phyloP scores from a whole-genome alignment of 2,797 vertebrate species.

The Gymnothorax reevesii region DNA sequence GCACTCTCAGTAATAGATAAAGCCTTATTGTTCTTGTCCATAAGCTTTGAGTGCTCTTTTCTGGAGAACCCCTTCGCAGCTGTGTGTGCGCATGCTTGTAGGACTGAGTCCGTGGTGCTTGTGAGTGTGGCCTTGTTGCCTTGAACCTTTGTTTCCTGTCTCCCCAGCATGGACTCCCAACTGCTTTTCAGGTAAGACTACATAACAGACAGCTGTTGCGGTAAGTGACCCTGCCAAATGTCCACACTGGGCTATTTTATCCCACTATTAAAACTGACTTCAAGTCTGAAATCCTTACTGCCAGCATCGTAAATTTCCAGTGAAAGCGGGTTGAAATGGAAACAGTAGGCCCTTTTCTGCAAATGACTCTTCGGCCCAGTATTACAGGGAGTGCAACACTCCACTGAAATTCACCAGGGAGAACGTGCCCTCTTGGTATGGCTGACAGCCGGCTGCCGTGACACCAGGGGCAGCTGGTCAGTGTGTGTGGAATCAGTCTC shows the following conservation, averaged over 20 bases:
- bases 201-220: conserved; percentile 19
- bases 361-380: background rate
- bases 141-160: background rate
- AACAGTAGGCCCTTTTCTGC: conserved; percentile 35
- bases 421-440: conserved; percentile 21
- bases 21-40: background rate
- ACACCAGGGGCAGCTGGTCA: background rate
- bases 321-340: conserved; percentile 42
- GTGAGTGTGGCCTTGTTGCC: background rate
- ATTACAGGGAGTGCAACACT: background rate
- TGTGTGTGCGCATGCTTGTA: conserved; percentile 11
- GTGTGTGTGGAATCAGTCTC: background rate
- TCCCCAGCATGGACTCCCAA: background rate
- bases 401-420: conserved; percentile 33
- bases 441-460: conserved; percentile 40
- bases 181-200: background rate
- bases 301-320: conserved; percentile 48
- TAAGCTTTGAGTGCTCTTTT: background rate
- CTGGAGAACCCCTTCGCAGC: background rate
- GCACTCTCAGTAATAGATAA: too few relatives aligned
- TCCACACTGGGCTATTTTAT: conserved; percentile 27
- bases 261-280: conserved; percentile 43
- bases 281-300: conserved; percentile 37
- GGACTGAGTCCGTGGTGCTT: background rate
- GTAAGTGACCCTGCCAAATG: conserved; percentile 22